Percentiles rank a stretch among this genome's conserved stretches.
Conservation (phyloP, 2,888 invertebrate genomes). For the Oscheius onirici region DNA sequence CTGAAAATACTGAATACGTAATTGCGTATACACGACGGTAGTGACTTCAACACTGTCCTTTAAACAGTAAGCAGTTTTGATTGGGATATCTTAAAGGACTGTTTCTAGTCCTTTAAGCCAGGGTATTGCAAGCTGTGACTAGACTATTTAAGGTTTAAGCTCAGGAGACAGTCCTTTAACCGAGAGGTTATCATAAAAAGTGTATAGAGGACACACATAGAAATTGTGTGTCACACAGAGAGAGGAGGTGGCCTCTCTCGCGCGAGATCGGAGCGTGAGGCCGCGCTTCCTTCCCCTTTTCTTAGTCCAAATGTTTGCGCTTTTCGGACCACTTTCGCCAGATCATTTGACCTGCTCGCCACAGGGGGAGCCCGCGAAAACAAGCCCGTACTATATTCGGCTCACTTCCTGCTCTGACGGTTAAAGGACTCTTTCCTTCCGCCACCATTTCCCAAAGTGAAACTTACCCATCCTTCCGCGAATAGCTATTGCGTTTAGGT, state of each 20-base stretch:
- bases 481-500: not conserved
- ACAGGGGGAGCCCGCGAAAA: not conserved
- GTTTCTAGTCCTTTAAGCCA: too few species aligned
- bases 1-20: too few species aligned
- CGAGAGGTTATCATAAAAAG: not conserved
- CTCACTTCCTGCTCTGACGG: not conserved
- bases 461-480: constrained; percentile 16
- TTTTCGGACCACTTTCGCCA: constrained; percentile 31
- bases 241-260: not conserved
- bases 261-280: constrained; percentile 25
- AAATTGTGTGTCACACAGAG: not conserved
- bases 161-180: too few species aligned
- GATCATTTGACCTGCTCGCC: constrained; percentile 29
- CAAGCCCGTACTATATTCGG: constrained; percentile 1
- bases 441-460: not conserved
- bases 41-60: too few species aligned
- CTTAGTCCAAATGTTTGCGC: constrained; percentile 37
- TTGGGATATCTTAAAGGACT: too few species aligned
- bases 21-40: too few species aligned
- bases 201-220: not conserved
- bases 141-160: too few species aligned
- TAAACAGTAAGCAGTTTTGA: too few species aligned
- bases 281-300: constrained; percentile 35
- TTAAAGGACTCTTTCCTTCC: not conserved
- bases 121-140: too few species aligned